Evolutionary conservation across 2,113 vertebrate genomes (phyloP).

Genomic region (Silurus meridionalis): DNA sequence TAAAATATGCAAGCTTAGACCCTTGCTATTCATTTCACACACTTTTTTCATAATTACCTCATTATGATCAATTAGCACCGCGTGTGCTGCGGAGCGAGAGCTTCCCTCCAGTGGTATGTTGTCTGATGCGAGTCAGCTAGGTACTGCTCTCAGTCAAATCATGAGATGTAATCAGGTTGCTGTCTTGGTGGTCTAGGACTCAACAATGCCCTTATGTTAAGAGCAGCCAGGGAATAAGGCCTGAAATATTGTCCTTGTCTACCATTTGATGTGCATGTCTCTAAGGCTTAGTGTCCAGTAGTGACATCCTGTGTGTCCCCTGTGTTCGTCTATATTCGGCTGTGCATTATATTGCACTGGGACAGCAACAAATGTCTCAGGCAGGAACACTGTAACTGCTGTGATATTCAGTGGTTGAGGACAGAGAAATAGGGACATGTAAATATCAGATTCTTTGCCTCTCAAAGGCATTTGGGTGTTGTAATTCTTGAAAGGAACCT

Average conservation of each 20-base stretch:
- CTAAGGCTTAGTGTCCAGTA: slow-evolving; percentile 1
- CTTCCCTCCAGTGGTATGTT: background rate
- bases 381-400: background rate
- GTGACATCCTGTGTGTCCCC: background rate
- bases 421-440: background rate
- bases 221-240: background rate
- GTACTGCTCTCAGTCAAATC: background rate
- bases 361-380: background rate
- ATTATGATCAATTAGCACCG: slow-evolving; percentile 39
- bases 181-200: background rate
- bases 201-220: background rate
- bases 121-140: background rate
- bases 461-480: background rate
- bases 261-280: background rate
- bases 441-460: background rate
- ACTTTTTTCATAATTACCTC: slow-evolving; percentile 40
- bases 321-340: background rate
- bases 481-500: background rate
- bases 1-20: slow-evolving; percentile 9
- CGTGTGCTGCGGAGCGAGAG: slow-evolving; percentile 2
- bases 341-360: slow-evolving; percentile 1
- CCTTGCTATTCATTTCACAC: slow-evolving; percentile 20
- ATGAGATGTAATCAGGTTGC: background rate
- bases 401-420: background rate
- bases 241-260: slow-evolving; percentile 9